Evolutionary conservation across 2,888 invertebrate genomes (phyloP), one percentile per base, ranked within the genome.

Genomic region (Campaea margaritaria): DNA sequence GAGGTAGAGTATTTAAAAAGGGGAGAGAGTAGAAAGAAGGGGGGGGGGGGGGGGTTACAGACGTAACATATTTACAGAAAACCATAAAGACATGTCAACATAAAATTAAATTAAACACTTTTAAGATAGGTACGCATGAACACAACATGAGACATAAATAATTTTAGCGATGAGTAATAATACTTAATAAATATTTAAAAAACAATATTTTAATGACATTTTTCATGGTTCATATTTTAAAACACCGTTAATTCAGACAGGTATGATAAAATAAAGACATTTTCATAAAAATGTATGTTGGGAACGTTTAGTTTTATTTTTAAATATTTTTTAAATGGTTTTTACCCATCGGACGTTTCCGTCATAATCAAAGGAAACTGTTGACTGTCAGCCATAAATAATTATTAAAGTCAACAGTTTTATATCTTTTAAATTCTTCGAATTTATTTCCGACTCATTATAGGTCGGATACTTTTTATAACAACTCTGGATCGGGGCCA

Each of bases 391-490:
- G 12, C 11, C 14, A 14, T 39, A 39, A 39, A 39, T 39, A 4
- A 39, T 39, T 12, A 39, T 13, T 14, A 14, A 14, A 13, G 36
- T 12, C n/a, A 31, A 54, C 54, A 42, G 42, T 48, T 42, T 47
- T 42, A 47, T 55, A 34, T 14, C 16, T 27, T 36, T 21, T 48
- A 21, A 56, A 49, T 49, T 56, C 56, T 56, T 39, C 0, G 16
- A 49, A 56, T 49, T 44, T 49, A 45, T 16, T 39, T 28, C 28
- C 28, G 38, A 13, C 38, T 43, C 42, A 27, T 56, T 36, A 43
- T 56, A 48, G 55, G 43, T 28, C 39, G 47, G 13, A 45, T 14
- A 21, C 31, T 45, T 50, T 31, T 57, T 50, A 14, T 51, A 58
- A 51, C 34, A 21, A 51, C n/a, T 12, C 16, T 58, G 58, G 58